Evolutionary conservation across 64 coral and sea anemone genomes (phyloP).

Genomic region (Anthopleura sola): DNA sequence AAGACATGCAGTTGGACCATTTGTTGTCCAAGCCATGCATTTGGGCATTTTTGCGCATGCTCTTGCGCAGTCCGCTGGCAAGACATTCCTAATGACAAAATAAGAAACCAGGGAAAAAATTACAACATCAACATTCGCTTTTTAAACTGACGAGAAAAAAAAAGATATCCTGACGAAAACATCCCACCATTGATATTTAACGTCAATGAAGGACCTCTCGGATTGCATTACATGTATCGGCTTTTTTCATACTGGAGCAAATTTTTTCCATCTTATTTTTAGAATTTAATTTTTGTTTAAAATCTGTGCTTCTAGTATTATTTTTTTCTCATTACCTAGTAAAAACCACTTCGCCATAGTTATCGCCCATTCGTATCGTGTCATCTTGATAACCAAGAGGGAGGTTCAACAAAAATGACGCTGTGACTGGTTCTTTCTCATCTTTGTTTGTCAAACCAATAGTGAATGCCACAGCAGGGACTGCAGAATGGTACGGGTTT

Average conservation of each 20-base stretch:
- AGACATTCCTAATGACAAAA: constrained; percentile 48
- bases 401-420: constrained; percentile 81
- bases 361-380: constrained; percentile 75
- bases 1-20: constrained; percentile 84
- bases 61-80: constrained; percentile 73
- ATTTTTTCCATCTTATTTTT: too few species aligned
- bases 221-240: too few species aligned
- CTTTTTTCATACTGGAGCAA: too few species aligned
- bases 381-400: constrained; percentile 87
- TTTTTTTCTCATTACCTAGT: constrained; percentile 34
- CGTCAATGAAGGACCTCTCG: too few species aligned
- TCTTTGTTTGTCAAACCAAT: constrained; percentile 65
- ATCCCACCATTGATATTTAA: too few species aligned
- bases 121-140: neutral
- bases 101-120: neutral
- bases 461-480: constrained; percentile 87
- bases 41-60: constrained; percentile 85
- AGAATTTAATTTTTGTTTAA: too few species aligned
- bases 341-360: constrained; percentile 87
- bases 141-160: neutral
- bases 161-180: too few species aligned
- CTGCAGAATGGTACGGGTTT: constrained; percentile 67
- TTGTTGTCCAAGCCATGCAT: constrained; percentile 86
- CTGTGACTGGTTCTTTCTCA: constrained; percentile 32
- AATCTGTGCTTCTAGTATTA: too few species aligned